These are phyloP conservation scores for Dinocampus coccinellae DNA, from an alignment of 2,888 invertebrate species.

Conservation along the genomic window DNA sequence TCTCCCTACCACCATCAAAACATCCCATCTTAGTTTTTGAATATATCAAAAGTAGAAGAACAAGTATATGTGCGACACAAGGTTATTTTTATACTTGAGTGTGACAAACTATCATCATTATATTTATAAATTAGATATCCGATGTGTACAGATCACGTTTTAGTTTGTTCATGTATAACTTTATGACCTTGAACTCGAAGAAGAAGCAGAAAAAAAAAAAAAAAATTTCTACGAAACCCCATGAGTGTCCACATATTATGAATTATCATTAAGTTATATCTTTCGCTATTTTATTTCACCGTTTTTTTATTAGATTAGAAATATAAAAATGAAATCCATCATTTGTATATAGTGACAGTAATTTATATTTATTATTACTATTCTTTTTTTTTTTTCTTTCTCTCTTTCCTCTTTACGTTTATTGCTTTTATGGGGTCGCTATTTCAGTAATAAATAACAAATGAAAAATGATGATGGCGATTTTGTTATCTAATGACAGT, in stretches of 20 bases:
- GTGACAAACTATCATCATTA: constrained; percentile 2
- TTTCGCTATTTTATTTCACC: not conserved
- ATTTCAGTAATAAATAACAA: not conserved
- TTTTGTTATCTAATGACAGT: not conserved
- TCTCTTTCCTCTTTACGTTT: not conserved
- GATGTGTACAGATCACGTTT: constrained; percentile 9
- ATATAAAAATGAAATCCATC: no score
- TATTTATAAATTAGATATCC: constrained; percentile 17
- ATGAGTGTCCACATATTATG: not conserved
- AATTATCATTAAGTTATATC: not conserved
- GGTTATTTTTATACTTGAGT: constrained; percentile 1
- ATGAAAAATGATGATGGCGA: not conserved
- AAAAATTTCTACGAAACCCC: constrained; percentile 14
- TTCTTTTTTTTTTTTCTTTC: not conserved
- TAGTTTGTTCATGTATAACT: not conserved
- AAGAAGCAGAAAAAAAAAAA: no score
- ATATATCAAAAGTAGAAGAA: constrained; percentile 22
- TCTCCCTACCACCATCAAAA: constrained; percentile 27
- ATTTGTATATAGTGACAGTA: no score
- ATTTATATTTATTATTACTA: no score
- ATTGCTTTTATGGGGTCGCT: not conserved
- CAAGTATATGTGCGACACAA: constrained; percentile 1
- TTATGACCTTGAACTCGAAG: constrained; percentile 27
- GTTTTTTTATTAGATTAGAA: not conserved
- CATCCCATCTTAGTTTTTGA: not conserved